Percentiles rank a stretch among this genome's conserved stretches.
These are phyloP conservation scores for Nerophis lumbriciformis DNA, from an alignment of 2,113 vertebrate genomes.

Conservation along the genomic window DNA sequence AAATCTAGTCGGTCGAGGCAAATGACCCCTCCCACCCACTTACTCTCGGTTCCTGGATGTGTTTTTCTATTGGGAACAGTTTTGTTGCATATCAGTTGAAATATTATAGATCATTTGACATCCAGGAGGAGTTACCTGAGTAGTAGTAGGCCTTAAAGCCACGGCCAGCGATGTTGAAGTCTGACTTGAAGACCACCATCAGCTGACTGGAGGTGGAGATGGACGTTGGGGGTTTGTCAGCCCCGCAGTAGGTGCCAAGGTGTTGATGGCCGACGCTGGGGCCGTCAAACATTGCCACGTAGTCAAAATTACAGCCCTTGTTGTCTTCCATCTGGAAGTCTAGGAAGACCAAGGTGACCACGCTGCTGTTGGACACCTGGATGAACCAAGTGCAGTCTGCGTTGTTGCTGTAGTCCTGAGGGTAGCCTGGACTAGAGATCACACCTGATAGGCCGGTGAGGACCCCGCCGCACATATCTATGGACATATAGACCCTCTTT, in stretches of 20 bases:
- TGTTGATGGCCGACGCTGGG: constrained; percentile 63
- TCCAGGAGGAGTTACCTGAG: constrained; percentile 72
- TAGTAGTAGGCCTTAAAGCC: constrained; percentile 94
- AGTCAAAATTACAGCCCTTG: constrained; percentile 87
- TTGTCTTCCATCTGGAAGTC: constrained; percentile 94
- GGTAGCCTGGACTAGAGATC: constrained; percentile 91
- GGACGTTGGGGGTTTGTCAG: constrained; percentile 68
- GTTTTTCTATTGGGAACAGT: no score
- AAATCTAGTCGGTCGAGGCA: no score
- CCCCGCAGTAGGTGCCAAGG: constrained; percentile 83
- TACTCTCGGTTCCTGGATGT: no score
- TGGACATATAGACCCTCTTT: no score
- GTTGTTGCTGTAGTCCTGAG: constrained; percentile 87
- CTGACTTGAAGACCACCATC: constrained; percentile 89
- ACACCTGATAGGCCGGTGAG: constrained; percentile 86
- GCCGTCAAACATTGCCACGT: constrained; percentile 84
- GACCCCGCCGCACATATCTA: constrained; percentile 89
- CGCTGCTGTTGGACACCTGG: constrained; percentile 63
- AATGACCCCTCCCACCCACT: no score
- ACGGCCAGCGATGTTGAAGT: constrained; percentile 92
- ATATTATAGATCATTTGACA: not conserved
- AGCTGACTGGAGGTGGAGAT: constrained; percentile 80
- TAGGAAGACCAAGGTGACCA: constrained; percentile 82
- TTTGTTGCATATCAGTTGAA: no score
- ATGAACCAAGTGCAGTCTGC: constrained; percentile 89